These are phyloP conservation scores for Tinea pellionella DNA, from an alignment of 2,888 invertebrate genomes.

Conservation along the genomic window DNA sequence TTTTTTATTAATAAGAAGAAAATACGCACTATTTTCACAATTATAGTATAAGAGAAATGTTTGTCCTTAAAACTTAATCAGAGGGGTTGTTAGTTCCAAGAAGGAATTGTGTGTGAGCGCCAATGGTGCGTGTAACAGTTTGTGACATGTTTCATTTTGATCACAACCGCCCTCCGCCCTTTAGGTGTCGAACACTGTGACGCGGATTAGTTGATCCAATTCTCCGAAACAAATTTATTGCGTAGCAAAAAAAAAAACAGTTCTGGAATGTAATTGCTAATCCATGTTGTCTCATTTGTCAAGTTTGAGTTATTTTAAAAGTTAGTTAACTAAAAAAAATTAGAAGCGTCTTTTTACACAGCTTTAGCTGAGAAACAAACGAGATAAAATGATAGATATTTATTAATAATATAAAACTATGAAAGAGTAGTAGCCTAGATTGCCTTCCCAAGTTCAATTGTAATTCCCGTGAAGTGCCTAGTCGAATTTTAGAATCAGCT, in stretches of 20 bases:
- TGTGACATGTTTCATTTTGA: conserved; percentile 59
- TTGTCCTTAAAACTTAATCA: not conserved
- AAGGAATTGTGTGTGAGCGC: conserved; percentile 21
- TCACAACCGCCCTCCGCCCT: conserved; percentile 23
- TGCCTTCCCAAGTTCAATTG: too few species aligned
- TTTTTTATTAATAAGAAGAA: too few species aligned
- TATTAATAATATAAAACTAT: too few species aligned
- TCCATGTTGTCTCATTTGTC: conserved; percentile 6
- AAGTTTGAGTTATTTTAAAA: not conserved
- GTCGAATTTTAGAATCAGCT: too few species aligned
- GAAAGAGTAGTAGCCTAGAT: too few species aligned
- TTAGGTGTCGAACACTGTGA: conserved; percentile 33
- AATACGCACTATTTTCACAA: too few species aligned
- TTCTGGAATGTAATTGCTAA: conserved; percentile 6
- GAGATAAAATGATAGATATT: too few species aligned
- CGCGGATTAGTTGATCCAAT: conserved; percentile 35
- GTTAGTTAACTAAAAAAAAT: not conserved
- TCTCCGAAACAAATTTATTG: conserved; percentile 15
- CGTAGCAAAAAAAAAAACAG: conserved; percentile 1
- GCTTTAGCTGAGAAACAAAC: too few species aligned
- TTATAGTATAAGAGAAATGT: too few species aligned
- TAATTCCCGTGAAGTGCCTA: too few species aligned
- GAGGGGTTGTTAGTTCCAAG: conserved; percentile 10
- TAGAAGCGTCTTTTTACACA: not conserved
- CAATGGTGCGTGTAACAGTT: conserved; percentile 61